Conservation (phyloP, 2,797 vertebrate genomes). For the Acipenser oxyrinchus region DNA sequence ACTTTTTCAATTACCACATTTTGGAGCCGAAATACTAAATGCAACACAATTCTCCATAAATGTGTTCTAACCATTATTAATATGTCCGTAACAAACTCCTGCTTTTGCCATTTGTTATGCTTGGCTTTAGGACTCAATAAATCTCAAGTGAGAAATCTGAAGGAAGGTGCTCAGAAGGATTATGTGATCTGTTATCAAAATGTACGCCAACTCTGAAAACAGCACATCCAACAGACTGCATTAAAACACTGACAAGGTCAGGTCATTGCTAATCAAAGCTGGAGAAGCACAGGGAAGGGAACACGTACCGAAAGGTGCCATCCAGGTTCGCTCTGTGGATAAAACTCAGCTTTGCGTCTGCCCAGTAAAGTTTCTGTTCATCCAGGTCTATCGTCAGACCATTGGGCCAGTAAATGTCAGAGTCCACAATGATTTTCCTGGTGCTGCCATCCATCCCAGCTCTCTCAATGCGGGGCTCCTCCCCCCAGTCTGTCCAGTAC, state of each 20-base stretch:
- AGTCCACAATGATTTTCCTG: slow-evolving; percentile 79
- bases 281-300: not conserved
- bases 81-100: too few species aligned
- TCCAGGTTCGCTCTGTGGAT: slow-evolving; percentile 92
- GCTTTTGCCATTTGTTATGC: too few species aligned
- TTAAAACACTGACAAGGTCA: too few species aligned
- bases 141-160: too few species aligned
- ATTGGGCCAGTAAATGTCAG: slow-evolving; percentile 91
- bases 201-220: too few species aligned
- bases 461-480: slow-evolving; percentile 85
- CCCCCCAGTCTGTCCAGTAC: slow-evolving; percentile 98
- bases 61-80: too few species aligned
- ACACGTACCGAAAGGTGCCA: slow-evolving; percentile 68
- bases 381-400: slow-evolving; percentile 88
- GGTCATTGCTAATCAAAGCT: not conserved
- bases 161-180: too few species aligned
- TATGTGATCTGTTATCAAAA: too few species aligned
- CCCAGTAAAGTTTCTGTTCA: slow-evolving; percentile 94
- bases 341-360: slow-evolving; percentile 93
- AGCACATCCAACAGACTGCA: too few species aligned
- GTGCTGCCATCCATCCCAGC: slow-evolving; percentile 90
- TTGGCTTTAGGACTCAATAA: too few species aligned
- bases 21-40: not conserved
- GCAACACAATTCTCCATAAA: not conserved
- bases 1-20: slow-evolving; percentile 1